phyloP scores from a whole-genome alignment of 2,797 vertebrate genomes.

The Rhinophrynus dorsalis region DNA sequence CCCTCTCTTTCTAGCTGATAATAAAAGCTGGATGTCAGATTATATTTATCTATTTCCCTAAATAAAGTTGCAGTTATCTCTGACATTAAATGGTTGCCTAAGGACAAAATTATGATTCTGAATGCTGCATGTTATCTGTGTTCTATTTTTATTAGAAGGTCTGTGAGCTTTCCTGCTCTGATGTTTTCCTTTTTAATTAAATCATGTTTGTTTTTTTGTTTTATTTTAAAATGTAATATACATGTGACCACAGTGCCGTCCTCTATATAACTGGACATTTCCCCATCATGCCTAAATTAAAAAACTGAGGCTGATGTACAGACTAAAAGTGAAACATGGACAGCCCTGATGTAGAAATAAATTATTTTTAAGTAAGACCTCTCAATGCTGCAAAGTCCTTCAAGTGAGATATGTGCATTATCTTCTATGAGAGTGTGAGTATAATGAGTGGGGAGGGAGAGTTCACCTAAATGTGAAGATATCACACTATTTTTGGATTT shows the following conservation, averaged over 20 bases:
- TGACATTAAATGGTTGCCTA: constrained; percentile 42
- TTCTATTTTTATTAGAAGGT: constrained; percentile 15
- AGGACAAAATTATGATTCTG: constrained; percentile 15
- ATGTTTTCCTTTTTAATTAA: constrained; percentile 2
- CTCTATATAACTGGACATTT: not conserved
- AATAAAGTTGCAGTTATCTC: constrained; percentile 15
- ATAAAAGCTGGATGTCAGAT: constrained; percentile 35
- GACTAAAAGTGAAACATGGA: too few species aligned
- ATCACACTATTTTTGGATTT: too few species aligned
- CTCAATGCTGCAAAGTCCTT: too few species aligned
- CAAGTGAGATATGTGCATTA: too few species aligned
- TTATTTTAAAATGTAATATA: not conserved
- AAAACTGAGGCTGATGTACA: too few species aligned
- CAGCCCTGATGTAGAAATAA: too few species aligned
- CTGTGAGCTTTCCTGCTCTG: not conserved
- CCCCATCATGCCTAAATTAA: not conserved
- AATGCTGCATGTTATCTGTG: not conserved
- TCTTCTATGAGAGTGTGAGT: too few species aligned
- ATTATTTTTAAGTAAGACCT: too few species aligned
- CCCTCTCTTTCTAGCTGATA: constrained; percentile 6
- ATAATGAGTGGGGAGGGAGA: too few species aligned
- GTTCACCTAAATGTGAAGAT: too few species aligned
- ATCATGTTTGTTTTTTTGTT: not conserved
- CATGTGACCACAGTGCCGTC: not conserved
- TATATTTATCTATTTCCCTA: constrained; percentile 23